Evolutionary conservation across 2,797 vertebrate genomes (phyloP).

Genomic region (Gila robusta): DNA sequence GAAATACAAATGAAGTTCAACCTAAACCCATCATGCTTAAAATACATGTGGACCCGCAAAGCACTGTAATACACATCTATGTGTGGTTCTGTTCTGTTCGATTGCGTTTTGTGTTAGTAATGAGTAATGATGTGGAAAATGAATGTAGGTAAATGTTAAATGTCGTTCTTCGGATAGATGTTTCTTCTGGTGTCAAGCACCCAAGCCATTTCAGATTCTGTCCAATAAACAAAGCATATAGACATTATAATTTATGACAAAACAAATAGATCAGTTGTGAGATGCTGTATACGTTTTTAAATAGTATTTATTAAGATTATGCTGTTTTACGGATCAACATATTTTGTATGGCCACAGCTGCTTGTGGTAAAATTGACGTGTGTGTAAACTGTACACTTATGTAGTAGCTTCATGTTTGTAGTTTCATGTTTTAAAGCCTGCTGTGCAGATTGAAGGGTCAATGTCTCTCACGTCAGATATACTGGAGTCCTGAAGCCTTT

Average conservation of each 20-base stretch:
- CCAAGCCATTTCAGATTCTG: conserved; percentile 21
- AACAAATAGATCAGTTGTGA: conserved; percentile 10
- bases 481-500: conserved; percentile 70
- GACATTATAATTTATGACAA: conserved; percentile 4
- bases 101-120: conserved; percentile 50
- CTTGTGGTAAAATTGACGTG: conserved; percentile 21
- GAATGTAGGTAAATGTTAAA: conserved; percentile 48
- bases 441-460: conserved; percentile 24
- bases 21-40: conserved; percentile 20
- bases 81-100: conserved; percentile 21
- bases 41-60: conserved; percentile 4
- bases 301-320: conserved; percentile 37
- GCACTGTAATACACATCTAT: conserved; percentile 31
- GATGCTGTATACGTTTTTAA: conserved; percentile 7
- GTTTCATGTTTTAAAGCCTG: conserved; percentile 29
- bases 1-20: not conserved
- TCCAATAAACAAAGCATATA: conserved; percentile 27
- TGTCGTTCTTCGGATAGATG: conserved; percentile 42
- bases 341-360: conserved; percentile 23
- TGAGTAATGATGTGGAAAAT: conserved; percentile 43
- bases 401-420: conserved; percentile 18
- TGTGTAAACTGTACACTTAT: conserved; percentile 33
- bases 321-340: conserved; percentile 39
- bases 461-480: conserved; percentile 71
- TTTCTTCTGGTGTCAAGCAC: conserved; percentile 33